Conservation (phyloP, 1,140 invertebrate species). For the Proales similis region DNA sequence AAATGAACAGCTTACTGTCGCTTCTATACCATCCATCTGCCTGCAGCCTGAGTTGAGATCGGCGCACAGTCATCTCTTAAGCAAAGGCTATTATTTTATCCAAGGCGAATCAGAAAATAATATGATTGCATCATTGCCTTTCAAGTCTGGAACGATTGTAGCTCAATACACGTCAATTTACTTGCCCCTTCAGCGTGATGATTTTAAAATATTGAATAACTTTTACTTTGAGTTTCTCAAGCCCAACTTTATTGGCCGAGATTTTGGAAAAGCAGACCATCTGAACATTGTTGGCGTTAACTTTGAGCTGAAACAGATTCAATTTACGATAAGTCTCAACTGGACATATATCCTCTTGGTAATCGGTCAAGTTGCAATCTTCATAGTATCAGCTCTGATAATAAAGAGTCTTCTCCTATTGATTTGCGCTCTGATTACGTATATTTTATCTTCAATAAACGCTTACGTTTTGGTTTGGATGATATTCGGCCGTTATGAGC, state of each 20-base stretch:
- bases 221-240: constrained; percentile 11
- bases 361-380: not conserved
- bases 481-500: not conserved
- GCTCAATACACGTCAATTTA: constrained; percentile 25
- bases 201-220: not conserved
- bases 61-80: too few species aligned
- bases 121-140: too few species aligned
- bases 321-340: constrained; percentile 2
- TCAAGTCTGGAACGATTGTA: too few species aligned
- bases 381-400: not conserved
- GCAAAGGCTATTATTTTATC: too few species aligned
- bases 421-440: not conserved
- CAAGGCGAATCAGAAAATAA: too few species aligned
- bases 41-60: too few species aligned
- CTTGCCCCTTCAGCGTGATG: constrained; percentile 13
- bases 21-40: too few species aligned
- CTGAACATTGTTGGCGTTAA: constrained; percentile 2
- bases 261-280: constrained; percentile 10
- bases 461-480: constrained; percentile 27
- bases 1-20: too few species aligned
- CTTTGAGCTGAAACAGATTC: constrained; percentile 27
- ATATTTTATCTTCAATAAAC: constrained; percentile 4
- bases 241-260: constrained; percentile 18
- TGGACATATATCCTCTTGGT: too few species aligned
- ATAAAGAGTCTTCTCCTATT: not conserved